Conservation (phyloP, 2,888 invertebrate genomes). For the Xylota sylvarum region DNA sequence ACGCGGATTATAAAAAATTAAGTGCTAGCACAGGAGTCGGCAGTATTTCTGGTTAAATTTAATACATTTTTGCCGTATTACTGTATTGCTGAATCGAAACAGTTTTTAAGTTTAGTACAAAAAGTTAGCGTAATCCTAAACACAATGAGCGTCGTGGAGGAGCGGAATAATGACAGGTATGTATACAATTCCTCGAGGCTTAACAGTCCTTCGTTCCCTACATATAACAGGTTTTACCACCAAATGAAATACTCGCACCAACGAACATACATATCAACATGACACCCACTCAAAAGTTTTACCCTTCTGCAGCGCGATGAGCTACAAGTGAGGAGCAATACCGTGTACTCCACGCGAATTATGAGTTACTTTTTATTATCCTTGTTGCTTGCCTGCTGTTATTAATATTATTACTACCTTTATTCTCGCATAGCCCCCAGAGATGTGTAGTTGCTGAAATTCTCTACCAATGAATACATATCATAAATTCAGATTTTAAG, state of each 20-base stretch:
- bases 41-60: too few species aligned
- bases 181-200: too few species aligned
- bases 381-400: slow-evolving; percentile 2
- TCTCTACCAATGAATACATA: neutral
- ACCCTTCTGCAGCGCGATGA: neutral
- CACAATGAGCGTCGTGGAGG: too few species aligned
- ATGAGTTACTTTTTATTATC: slow-evolving; percentile 12
- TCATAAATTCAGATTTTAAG: slow-evolving; percentile 26
- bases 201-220: neutral
- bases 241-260: neutral
- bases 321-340: neutral
- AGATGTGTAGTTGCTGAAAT: slow-evolving; percentile 26
- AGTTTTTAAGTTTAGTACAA: too few species aligned
- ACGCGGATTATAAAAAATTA: too few species aligned
- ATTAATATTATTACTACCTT: slow-evolving; percentile 28
- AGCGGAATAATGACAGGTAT: too few species aligned
- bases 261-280: neutral
- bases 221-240: neutral
- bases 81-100: too few species aligned
- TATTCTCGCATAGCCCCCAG: slow-evolving; percentile 14
- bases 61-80: too few species aligned
- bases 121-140: too few species aligned
- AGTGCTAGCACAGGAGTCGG: too few species aligned
- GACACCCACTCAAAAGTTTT: slow-evolving; percentile 14
- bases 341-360: neutral